A percentile compares a stretch with the other conserved stretches of the same genome.
These are phyloP conservation scores for Melanostigma gelatinosum DNA, from an alignment of 2,113 vertebrate species.

Conservation along the genomic window DNA sequence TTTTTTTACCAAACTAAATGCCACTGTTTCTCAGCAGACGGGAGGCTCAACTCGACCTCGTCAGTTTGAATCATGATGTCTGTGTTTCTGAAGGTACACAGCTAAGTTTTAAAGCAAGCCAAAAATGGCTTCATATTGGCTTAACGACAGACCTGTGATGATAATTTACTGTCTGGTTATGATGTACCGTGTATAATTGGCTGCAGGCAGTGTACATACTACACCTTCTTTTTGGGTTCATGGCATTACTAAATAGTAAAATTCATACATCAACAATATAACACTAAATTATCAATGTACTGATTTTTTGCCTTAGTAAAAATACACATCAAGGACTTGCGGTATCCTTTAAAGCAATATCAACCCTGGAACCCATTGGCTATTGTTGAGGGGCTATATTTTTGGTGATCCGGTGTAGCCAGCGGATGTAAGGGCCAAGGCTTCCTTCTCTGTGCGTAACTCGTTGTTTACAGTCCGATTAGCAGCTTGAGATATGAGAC, in stretches of 20 bases:
- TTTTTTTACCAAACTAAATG: slow-evolving; percentile 67
- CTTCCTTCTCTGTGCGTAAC: neutral
- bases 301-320: neutral
- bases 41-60: slow-evolving; percentile 56
- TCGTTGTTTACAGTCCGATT: neutral
- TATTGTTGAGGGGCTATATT: neutral
- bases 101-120: slow-evolving; percentile 25
- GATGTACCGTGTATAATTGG: neutral
- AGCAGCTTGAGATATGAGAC: neutral
- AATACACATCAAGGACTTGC: neutral
- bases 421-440: neutral
- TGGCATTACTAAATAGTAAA: neutral
- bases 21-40: slow-evolving; percentile 70
- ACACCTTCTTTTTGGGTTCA: slow-evolving; percentile 5
- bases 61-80: slow-evolving; percentile 74
- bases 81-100: slow-evolving; percentile 61
- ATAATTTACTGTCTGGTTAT: slow-evolving; percentile 5
- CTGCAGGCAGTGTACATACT: neutral
- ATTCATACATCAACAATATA: slow-evolving; percentile 1
- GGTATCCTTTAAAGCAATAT: neutral
- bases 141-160: slow-evolving; percentile 19
- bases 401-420: neutral
- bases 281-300: neutral
- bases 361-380: too few species aligned
- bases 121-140: slow-evolving; percentile 45